Evolutionary conservation across 2,888 invertebrate genomes (phyloP), one percentile per base, ranked within the genome.

Genomic region (Seira musarum): DNA sequence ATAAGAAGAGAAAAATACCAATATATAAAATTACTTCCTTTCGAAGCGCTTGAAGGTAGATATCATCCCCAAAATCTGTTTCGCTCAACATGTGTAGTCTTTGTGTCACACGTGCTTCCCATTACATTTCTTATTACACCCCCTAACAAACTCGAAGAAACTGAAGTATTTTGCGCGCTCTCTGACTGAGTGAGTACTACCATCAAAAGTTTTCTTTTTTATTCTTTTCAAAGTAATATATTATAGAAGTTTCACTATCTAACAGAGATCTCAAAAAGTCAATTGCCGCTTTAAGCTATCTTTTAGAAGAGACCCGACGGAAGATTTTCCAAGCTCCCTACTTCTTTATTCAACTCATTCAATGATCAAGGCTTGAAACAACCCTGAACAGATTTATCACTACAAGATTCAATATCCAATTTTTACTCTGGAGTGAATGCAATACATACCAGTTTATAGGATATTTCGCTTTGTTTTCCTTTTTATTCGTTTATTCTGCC

Each of bases 221-320:
- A 40, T 21, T 66, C 46, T 22, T 66, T 66, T 46, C 21, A n/a
- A n/a, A 66, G n/a, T n/a, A n/a, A n/a, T n/a, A n/a, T n/a, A n/a
- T n/a, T n/a, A 66, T 30, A 46, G 21, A 19, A 46, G 30, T 65
- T 35, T 17, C 49, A 25, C 30, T 25, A 25, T 68, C 57, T 53
- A 68, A 68, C 53, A 68, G 25, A 68, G 68, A 68, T 68, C 68
- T 68, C 68, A 68, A 68, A 24, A 40, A 49, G 49, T 53, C 68
- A 68, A 68, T 68, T 68, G 57, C 40, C 24, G 68, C 68, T 68
- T 53, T 24, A 25, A 57, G 68, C 68, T 24, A 17, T 17, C 6
- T 60, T 17, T 46, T 66, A 57, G 19, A 63, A 61, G 40, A 71
- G 63, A 71, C 71, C 71, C 61, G 71, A 71, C 63, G 71, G 71